phyloP scores from a whole-genome alignment of 2,888 invertebrate genomes.

The Papilio elwesi region DNA sequence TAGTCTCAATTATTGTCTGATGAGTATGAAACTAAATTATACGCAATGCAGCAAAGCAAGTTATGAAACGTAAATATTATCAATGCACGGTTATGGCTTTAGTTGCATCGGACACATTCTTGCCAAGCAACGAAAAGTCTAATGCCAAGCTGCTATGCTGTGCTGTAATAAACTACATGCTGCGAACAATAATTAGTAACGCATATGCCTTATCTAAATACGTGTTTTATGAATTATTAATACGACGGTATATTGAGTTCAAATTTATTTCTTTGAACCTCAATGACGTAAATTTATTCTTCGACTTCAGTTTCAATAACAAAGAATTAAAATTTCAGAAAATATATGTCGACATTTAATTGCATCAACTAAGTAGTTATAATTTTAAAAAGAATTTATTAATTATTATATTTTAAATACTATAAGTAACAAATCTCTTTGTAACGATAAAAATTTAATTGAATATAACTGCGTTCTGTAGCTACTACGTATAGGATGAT shows the following conservation, averaged over 20 bases:
- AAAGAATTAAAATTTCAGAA: neutral
- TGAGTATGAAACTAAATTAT: conserved; percentile 13
- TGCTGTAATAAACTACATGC: neutral
- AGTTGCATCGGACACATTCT: conserved; percentile 13
- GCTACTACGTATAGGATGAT: conserved; percentile 49
- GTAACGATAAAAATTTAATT: conserved; percentile 5
- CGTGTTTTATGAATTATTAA: conserved; percentile 28
- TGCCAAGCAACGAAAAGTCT: conserved; percentile 25
- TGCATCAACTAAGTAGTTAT: neutral
- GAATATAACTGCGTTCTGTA: conserved; percentile 11
- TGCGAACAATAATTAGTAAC: conserved; percentile 17
- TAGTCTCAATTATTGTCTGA: conserved; percentile 21
- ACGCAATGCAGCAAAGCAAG: conserved; percentile 31
- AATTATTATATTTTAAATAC: neutral
- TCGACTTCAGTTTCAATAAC: neutral
- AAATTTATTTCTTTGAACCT: conserved; percentile 1
- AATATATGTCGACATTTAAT: neutral
- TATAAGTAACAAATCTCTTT: neutral
- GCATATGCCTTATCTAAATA: conserved; percentile 17
- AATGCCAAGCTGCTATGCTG: conserved; percentile 2
- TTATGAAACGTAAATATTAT: conserved; percentile 35
- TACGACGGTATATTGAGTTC: conserved; percentile 10
- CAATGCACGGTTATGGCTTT: conserved; percentile 26
- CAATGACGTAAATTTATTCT: conserved; percentile 1
- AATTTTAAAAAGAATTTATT: neutral